Evolutionary conservation across 2,888 invertebrate species (phyloP).

Genomic region (Amphipoea lucens): DNA sequence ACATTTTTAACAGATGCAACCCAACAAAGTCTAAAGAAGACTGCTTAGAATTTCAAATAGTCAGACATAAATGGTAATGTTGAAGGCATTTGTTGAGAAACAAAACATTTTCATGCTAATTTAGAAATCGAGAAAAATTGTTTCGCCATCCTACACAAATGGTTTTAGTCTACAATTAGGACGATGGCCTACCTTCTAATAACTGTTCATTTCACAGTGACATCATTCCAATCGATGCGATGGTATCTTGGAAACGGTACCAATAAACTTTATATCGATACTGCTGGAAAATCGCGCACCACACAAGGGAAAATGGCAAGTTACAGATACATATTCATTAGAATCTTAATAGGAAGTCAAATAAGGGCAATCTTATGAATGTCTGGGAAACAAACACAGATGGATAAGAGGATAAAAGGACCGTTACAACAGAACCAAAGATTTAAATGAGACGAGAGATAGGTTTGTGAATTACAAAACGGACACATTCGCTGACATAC

Average conservation of each 20-base stretch:
- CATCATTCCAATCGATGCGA: conserved; percentile 14
- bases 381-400: conserved; percentile 63
- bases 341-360: conserved; percentile 48
- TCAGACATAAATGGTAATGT: conserved; percentile 19
- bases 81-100: conserved; percentile 27
- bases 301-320: conserved; percentile 40
- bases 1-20: conserved; percentile 25
- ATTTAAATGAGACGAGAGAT: conserved; percentile 70
- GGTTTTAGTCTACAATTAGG: conserved; percentile 12
- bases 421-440: conserved; percentile 71
- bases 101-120: conserved; percentile 22
- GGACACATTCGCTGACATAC: conserved; percentile 62
- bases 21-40: conserved; percentile 15
- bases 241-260: conserved; percentile 27
- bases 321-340: conserved; percentile 63
- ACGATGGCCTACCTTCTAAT: background rate
- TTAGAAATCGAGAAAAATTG: conserved; percentile 29
- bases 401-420: conserved; percentile 66
- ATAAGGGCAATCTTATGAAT: conserved; percentile 58
- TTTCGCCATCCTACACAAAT: conserved; percentile 16
- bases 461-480: conserved; percentile 70
- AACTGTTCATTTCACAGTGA: conserved; percentile 28
- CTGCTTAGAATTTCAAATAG: conserved; percentile 42
- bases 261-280: conserved; percentile 31
- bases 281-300: conserved; percentile 41